Conservation (phyloP, 2,113 vertebrate genomes). For the Nothocercus julius region DNA sequence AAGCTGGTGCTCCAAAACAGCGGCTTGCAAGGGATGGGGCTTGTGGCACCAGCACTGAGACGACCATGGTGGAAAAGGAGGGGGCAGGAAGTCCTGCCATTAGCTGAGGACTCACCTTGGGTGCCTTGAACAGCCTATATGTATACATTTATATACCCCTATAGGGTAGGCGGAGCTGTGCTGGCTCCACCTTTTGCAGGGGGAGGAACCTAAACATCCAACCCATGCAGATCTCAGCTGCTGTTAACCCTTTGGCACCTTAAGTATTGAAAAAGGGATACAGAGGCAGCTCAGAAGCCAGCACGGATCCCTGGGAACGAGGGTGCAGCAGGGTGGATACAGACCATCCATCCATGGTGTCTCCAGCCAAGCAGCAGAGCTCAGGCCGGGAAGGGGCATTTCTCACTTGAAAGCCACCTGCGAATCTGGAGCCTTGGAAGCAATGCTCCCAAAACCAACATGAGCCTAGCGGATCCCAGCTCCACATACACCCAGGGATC, state of each 20-base stretch:
- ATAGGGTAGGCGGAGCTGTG: background rate
- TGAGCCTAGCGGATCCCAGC: background rate
- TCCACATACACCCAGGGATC: background rate
- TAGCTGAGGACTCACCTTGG: background rate
- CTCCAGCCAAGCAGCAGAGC: background rate
- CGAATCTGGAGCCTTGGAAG: background rate
- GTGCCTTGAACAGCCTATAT: too few species aligned
- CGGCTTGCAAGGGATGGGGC: background rate
- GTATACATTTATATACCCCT: background rate
- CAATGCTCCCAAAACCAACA: background rate
- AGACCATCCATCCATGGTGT: too few species aligned
- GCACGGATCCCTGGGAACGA: background rate
- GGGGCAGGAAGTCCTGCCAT: background rate
- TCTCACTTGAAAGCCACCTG: background rate
- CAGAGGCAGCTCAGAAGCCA: background rate
- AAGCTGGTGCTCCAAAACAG: too few species aligned
- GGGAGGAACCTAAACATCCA: background rate
- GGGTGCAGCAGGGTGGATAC: too few species aligned
- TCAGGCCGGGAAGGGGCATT: background rate
- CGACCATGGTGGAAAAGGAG: background rate
- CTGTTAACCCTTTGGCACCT: background rate
- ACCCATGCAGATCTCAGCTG: background rate
- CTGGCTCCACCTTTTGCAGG: background rate
- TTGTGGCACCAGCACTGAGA: rapidly evolving
- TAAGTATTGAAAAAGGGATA: background rate